phyloP scores from a whole-genome alignment of 1,140 invertebrate genomes.

The Palaemon carinicauda region DNA sequence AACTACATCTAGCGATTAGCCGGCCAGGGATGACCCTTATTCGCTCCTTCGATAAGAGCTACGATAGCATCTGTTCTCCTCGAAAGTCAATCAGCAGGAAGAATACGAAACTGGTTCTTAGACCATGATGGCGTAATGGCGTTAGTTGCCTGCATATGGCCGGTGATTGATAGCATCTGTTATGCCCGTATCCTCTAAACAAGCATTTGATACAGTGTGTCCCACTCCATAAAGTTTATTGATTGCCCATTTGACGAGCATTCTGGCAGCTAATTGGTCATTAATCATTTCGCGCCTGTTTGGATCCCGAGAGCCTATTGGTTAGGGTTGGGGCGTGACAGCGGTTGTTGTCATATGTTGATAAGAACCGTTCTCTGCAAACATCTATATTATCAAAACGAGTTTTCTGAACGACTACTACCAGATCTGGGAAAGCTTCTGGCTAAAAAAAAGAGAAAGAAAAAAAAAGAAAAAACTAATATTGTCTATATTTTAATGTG shows the following conservation, averaged over 20 bases:
- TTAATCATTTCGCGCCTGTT: conserved; percentile 52
- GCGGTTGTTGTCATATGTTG: conserved; percentile 10
- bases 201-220: conserved; percentile 51
- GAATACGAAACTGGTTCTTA: neutral
- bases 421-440: too few relatives aligned
- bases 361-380: neutral
- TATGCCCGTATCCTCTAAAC: conserved; percentile 19
- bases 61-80: neutral
- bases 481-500: too few relatives aligned
- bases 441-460: too few relatives aligned
- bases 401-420: too few relatives aligned
- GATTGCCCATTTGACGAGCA: conserved; percentile 53
- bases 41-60: neutral
- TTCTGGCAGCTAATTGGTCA: conserved; percentile 46
- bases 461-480: too few relatives aligned
- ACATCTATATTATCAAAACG: neutral
- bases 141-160: neutral
- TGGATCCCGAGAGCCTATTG: conserved; percentile 45
- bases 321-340: conserved; percentile 34
- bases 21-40: neutral
- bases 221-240: conserved; percentile 52
- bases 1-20: neutral
- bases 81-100: neutral
- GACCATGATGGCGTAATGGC: neutral
- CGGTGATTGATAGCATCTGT: conserved; percentile 44